Evolutionary conservation across 1,140 invertebrate species (phyloP).

Genomic region (Brachionus sp.): DNA sequence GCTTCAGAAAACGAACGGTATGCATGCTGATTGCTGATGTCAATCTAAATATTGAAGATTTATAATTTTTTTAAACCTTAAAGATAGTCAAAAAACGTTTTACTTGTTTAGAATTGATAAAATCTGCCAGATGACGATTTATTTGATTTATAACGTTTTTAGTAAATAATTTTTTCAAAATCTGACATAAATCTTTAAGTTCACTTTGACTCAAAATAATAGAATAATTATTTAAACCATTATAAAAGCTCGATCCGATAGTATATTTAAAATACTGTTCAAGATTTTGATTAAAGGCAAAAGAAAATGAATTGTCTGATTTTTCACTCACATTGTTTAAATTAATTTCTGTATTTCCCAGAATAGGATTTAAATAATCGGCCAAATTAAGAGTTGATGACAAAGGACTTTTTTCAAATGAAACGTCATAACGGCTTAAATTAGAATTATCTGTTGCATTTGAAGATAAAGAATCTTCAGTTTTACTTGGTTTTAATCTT

Average conservation of each 20-base stretch:
- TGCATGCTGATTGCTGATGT: slow-evolving; percentile 63
- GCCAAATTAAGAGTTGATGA: slow-evolving; percentile 19
- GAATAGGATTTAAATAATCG: slow-evolving; percentile 41
- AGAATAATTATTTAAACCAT: background rate
- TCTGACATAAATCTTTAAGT: slow-evolving; percentile 13
- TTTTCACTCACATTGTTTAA: background rate
- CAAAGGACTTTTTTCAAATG: background rate
- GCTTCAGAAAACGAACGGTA: slow-evolving; percentile 91
- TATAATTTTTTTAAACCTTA: background rate
- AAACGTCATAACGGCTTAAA: background rate
- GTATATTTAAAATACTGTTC: slow-evolving; percentile 30
- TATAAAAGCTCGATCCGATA: slow-evolving; percentile 42
- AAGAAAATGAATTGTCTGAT: background rate
- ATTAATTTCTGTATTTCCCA: background rate
- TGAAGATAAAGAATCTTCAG: slow-evolving; percentile 5
- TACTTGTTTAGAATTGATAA: background rate
- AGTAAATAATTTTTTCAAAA: slow-evolving; percentile 24
- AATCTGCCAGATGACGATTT: background rate
- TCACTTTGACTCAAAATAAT: background rate
- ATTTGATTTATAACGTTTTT: slow-evolving; percentile 43
- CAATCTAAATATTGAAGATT: background rate
- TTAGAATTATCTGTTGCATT: background rate
- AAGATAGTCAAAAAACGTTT: background rate
- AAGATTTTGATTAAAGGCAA: slow-evolving; percentile 18
- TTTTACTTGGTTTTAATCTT: background rate